Conservation (phyloP, 2,797 vertebrate genomes). For the Monodelphis domestica region DNA sequence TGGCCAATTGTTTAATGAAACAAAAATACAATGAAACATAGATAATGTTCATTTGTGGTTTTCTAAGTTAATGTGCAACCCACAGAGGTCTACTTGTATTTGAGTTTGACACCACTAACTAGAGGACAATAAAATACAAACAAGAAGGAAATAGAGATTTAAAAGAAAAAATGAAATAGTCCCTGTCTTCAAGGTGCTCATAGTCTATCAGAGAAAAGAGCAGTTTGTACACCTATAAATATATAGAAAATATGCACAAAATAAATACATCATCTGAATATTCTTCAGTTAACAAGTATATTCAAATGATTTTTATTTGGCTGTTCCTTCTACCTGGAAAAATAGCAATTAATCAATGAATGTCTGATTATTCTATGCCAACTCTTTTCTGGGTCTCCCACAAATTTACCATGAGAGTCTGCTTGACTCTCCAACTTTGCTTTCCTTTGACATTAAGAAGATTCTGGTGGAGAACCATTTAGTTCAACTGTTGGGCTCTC, state of each 20-base stretch:
- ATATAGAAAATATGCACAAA: neutral
- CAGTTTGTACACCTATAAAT: neutral
- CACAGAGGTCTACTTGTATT: neutral
- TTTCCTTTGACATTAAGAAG: neutral
- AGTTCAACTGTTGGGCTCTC: neutral
- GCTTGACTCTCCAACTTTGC: neutral
- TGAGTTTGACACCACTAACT: neutral
- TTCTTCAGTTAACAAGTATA: neutral
- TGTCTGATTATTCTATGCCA: neutral
- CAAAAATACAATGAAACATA: neutral
- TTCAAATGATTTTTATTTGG: neutral
- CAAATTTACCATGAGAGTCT: neutral
- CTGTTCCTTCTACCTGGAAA: neutral
- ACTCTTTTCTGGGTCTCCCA: neutral
- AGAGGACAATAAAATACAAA: neutral
- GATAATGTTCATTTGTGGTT: neutral
- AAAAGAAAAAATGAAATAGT: neutral
- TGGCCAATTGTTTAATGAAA: neutral
- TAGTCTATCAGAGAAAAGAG: neutral
- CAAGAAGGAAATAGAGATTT: neutral
- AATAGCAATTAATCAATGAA: neutral
- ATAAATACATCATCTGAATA: neutral
- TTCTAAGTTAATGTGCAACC: neutral
- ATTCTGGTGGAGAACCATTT: neutral
- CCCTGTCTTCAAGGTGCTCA: neutral